Evolutionary conservation across 2,113 vertebrate genomes (phyloP), one percentile per base, ranked within the genome.

Genomic region (Indicator maculatus): DNA sequence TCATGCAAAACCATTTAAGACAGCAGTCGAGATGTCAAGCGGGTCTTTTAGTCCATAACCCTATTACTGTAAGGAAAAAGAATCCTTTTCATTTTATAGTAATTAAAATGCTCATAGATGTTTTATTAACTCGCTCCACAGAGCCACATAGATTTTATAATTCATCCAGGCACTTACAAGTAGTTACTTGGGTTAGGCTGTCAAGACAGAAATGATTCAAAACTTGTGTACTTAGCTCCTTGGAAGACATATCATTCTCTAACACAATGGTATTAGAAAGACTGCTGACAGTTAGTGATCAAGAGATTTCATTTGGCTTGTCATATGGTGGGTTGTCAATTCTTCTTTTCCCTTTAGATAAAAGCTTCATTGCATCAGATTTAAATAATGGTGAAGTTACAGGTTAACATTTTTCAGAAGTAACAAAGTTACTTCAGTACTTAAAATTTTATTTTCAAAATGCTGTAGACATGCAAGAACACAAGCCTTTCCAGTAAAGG

Each of bases 241-340:
- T 94, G 83, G 95, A 97, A 97, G 95, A 93, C 95, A 95, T 86
- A 94, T 97, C 95, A 95, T 95, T 96, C 94, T 66, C 66, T 95
- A 94, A 95, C 95, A 97, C 94, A 97, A 97, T 97, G 93, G 94
- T 81, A 94, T 88, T 67, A 97, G 94, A 96, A 94, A 96, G 90
- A 91, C 61, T 93, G 88, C 93, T 97, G 96, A 96, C 96, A 97
- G 95, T 90, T 95, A 93, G 93, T 93, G 93, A 97, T 96, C 96
- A 95, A 95, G 96, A 95, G 94, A 97, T 95, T 96, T 97, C 96
- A 97, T 95, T 97, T 96, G 86, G 61, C 96, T 94, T 97, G 96
- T 97, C 94, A 97, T 95, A 83, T 91, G 88, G 95, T 96, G 95
- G 96, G 96, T 59, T 96, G 95, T 95, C 95, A 96, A 95, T 95